Base-by-base conservation (phyloP, 1,140 invertebrate species). In the Phymorhynchus buccinoides region DNA sequence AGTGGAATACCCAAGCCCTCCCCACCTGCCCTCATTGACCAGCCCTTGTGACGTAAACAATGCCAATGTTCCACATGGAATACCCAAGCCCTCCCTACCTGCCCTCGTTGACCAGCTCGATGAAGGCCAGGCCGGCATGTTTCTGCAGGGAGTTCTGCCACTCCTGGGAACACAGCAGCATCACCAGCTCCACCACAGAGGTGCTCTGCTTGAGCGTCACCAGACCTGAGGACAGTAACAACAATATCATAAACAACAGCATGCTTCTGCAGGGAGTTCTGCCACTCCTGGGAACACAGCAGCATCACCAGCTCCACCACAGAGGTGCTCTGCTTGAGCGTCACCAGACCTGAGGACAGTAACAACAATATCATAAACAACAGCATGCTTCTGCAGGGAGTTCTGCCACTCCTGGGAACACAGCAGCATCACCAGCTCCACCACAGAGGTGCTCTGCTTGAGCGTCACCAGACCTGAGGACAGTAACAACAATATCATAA, bases 341-440 rank as follows among this genome's bases (percentile, higher is more conserved):
- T 71, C 27, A 71, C 68, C 27, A 30, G 27, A 71, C 68, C 27
- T 71, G 27, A 71, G 6, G 27, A 6, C 68, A 6, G 9, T 6
- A 71, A 71, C 44, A 6, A 48, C 44, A 48, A 18, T 48, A 18
- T 48, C 18, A n/a, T n/a, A n/a, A n/a, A n/a, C n/a, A n/a, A n/a
- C 99, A 9, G 99, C 99, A 94, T 99, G 98, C 94, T 99, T 99
- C 93, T 99, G 99, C 30, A 99, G 93, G 0, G 98, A 99, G 94
- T 99, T 99, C 94, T 99, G 99, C 99, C 99, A 99, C 94, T 99
- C 99, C 94, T 99, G 99, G 0, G 98, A 99, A 94, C 99, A 99
- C 32, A 99, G 94, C 87, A 99, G 94, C 99, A 99, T 99, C 22
- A 99, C 98, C 77, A 99, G 94, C 92, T 99, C 98, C 27, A 99